A percentile compares a stretch with the other conserved stretches of the same genome.
Conservation (phyloP, 2,113 vertebrate genomes). For the Leiothrix lutea region DNA sequence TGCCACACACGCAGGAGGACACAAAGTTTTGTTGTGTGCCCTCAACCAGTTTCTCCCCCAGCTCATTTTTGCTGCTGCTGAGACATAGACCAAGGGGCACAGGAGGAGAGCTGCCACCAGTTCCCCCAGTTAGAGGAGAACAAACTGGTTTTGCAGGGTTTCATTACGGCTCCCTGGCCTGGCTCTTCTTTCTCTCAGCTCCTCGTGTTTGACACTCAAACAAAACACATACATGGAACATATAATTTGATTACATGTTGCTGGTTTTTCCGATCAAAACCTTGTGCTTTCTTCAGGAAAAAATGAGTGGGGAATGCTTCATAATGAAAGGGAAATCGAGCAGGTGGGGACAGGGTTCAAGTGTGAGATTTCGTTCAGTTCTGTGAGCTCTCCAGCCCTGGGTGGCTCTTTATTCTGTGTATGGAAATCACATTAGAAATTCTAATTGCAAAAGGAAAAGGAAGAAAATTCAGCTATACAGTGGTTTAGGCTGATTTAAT, state of each 20-base stretch:
- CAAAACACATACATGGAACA: not conserved
- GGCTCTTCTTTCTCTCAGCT: not conserved
- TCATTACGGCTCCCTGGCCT: not conserved
- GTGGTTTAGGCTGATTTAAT: not conserved
- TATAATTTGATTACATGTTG: not conserved
- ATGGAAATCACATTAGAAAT: not conserved
- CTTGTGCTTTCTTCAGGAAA: not conserved
- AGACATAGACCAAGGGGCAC: not conserved
- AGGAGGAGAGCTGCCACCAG: not conserved
- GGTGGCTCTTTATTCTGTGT: not conserved
- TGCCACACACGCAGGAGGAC: accelerated
- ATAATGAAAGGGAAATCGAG: not conserved
- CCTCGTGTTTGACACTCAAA: not conserved
- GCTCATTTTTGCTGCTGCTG: not conserved
- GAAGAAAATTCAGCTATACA: not conserved
- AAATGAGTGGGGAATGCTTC: not conserved
- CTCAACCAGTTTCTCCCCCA: not conserved
- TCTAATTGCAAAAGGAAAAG: not conserved
- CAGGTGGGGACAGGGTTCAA: not conserved
- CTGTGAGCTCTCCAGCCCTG: not conserved
- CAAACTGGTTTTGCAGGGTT: not conserved
- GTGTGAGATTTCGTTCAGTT: not conserved
- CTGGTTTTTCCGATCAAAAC: not conserved
- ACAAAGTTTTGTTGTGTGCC: not conserved
- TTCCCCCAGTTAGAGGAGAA: not conserved